These are phyloP conservation scores for Craseonycteris thonglongyai DNA, from an alignment of 2,113 vertebrate species.

Conservation along the genomic window DNA sequence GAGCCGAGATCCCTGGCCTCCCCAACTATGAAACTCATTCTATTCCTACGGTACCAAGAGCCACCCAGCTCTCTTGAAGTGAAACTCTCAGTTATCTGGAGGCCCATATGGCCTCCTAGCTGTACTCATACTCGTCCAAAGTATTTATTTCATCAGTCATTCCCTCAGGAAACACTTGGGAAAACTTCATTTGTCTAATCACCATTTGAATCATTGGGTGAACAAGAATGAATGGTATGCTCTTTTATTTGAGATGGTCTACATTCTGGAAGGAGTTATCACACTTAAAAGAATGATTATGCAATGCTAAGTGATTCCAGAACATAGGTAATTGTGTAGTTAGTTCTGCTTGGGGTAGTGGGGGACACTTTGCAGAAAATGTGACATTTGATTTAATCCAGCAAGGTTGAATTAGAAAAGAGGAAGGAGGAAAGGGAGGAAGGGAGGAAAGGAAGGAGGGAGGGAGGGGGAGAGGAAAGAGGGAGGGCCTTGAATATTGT, in stretches of 20 bases:
- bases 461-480: too few species aligned
- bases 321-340: not conserved
- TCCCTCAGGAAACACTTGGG: not conserved
- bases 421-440: not conserved
- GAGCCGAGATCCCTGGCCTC: not conserved
- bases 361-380: not conserved
- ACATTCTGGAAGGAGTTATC: not conserved
- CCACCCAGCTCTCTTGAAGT: not conserved
- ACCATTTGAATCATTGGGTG: not conserved
- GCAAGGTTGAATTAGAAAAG: not conserved
- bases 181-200: not conserved
- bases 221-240: not conserved
- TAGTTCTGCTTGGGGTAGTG: not conserved
- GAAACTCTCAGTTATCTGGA: not conserved
- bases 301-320: not conserved
- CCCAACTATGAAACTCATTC: not conserved
- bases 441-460: not conserved
- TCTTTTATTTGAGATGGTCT: not conserved
- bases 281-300: not conserved
- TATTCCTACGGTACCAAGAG: not conserved
- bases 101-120: not conserved
- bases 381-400: not conserved
- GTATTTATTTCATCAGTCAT: not conserved
- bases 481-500: fast-evolving
- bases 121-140: not conserved